Evolutionary conservation across 2,797 vertebrate genomes (phyloP), one percentile per base, ranked within the genome.

Genomic region (Coregonus ussuriensis): DNA sequence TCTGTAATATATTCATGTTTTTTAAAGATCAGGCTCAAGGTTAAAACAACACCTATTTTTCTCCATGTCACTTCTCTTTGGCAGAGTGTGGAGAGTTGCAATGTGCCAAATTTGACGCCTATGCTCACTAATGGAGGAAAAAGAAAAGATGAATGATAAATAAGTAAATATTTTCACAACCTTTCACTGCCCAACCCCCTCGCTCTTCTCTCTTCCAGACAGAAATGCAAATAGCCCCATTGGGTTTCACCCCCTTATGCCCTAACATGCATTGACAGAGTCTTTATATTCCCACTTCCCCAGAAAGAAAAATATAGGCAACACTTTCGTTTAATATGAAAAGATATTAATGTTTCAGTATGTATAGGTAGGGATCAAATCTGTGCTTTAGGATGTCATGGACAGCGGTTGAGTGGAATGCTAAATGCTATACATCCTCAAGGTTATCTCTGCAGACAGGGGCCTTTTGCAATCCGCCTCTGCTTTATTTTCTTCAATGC

Each of bases 391-490:
- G 88, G 91, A 89, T 88, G 91, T 87, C 90, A 82, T 86, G 90
- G 88, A 89, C 87, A 85, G 84, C 72, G 90, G 88, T 92, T 92
- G 93, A 88, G 90, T 77, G 47, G 92, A 93, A 94, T 94, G 92
- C 91, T 93, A 93, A 94, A 92, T 91, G 90, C 90, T 89, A 88
- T 87, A 88, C 90, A 92, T 93, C 92, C 91, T 93, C 93, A 94
- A 94, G 93, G 93, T 94, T 94, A 94, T 94, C 93, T 93, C 85
- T 80, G 81, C 88, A 93, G 91, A 91, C 92, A 88, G 91, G 41
- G 41, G 41, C 9, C 41, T 47, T 47, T 47, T 47, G 41, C 88
- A 91, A 89, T 88, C 88, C 83, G 86, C 86, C 85, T 90, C 89
- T 91, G 91, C 91, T 91, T 91, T 93, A 86, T 93, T 94, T 91